Base-by-base conservation (phyloP, 2,113 vertebrate genomes). In the Chaetops frenatus region DNA sequence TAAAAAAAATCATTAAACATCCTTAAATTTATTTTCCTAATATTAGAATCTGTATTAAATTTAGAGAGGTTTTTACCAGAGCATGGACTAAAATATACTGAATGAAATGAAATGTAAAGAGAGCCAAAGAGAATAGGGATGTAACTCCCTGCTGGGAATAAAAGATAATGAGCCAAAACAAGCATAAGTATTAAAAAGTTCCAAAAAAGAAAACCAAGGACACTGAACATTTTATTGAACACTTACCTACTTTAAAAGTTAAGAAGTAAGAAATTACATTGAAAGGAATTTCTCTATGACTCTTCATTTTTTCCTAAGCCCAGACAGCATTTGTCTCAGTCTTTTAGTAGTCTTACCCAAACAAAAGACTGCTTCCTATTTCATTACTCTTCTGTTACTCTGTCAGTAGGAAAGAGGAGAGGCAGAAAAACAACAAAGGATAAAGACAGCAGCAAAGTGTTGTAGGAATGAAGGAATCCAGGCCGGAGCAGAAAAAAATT, bases 1-100 rank as follows among this genome's bases (percentile, higher is more conserved):
- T 20, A 0, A 3, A 40, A 36, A 0, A 3, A 40, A 36, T 10
- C 2, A 16, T 6, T 48, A 54, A 11, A 33, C 1, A 42, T 35
- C 4, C 45, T 91, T 42, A 69, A 65, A 80, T 77, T 70, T 44
- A 22, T 1, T 62, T 88, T 61, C 14, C 10, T 66, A 50, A 33
- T 42, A 35, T 61, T 65, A 58, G 83, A 51, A 62, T 51, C 1
- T 17, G 6, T 28, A 58, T 50, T 40, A 57, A 54, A 15, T 66
- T 78, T 51, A 67, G n/a, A 15, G 9, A 42, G 1, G 1, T 24
- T 81, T 94, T 62, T 54, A 42, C 13, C 7, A 71, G 56, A 58
- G 5, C 65, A 38, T 66, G 50, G 71, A 18, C 5, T 78, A 44
- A 74, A 91, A 62, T 66, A 4, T 20, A 33, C 6, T 28, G 15